Conservation (phyloP, 2,888 invertebrate genomes). For the Drosophila phalerata region DNA sequence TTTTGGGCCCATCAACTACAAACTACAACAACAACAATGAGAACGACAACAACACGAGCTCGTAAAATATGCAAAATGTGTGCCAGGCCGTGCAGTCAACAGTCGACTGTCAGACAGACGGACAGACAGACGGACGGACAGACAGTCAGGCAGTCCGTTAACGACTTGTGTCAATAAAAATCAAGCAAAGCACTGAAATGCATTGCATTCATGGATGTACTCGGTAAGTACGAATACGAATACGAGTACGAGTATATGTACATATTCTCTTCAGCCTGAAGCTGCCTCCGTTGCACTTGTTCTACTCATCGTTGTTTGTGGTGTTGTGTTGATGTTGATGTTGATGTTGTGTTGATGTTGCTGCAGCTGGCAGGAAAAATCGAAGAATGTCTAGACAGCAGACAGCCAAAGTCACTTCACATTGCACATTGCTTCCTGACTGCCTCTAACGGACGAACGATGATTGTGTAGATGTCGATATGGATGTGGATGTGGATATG, state of each 20-base stretch:
- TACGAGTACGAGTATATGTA: conserved; percentile 53
- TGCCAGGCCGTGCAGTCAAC: conserved; percentile 73
- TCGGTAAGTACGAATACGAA: conserved; percentile 28
- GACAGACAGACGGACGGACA: background rate
- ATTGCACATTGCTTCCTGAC: conserved; percentile 82
- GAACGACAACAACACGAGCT: conserved; percentile 76
- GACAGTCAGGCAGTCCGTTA: conserved; percentile 64
- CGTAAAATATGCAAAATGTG: conserved; percentile 82
- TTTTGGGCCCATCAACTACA: conserved; percentile 53
- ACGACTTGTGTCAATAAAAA: conserved; percentile 82
- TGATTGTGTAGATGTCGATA: conserved; percentile 36
- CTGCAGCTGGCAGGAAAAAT: conserved; percentile 74
- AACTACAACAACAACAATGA: conserved; percentile 13
- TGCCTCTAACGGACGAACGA: conserved; percentile 51
- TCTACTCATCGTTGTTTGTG: conserved; percentile 63
- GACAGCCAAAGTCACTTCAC: conserved; percentile 80
- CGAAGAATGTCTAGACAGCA: conserved; percentile 80
- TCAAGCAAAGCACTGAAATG: conserved; percentile 74
- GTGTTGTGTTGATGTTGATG: conserved; percentile 45
- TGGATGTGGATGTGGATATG: conserved; percentile 13
- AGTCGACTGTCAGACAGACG: background rate
- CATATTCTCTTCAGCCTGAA: conserved; percentile 55
- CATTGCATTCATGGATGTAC: conserved; percentile 63
- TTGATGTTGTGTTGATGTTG: conserved; percentile 48
- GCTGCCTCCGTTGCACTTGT: conserved; percentile 72